Evolutionary conservation across 2,797 vertebrate species (phyloP), one percentile per base, ranked within the genome.

Genomic region (Aplochiton taeniatus): DNA sequence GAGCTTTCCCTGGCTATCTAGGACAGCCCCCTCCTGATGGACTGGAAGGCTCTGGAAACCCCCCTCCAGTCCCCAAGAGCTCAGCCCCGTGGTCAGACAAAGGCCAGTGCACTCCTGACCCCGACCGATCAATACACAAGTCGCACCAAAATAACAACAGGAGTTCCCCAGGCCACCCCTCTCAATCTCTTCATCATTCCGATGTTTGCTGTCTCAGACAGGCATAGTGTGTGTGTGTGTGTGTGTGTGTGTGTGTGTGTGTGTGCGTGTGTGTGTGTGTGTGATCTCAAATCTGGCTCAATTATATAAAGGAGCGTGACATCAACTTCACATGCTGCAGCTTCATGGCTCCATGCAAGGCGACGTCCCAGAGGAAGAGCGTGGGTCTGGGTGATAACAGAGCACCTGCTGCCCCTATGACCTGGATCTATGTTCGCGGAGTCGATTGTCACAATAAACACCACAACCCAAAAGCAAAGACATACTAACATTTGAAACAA

Each of bases 1-100:
- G 70, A 83, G 75, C 75, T 57, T 58, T 81, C 82, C 77, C n/a
- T 20, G 66, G 63, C 75, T 82, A 87, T 85, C 82, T 80, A 83
- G 72, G 79, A 70, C 58, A 56, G 69, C 74, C 73, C 73, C 74
- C 68, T 62, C n/a, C 65, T 81, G 87, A 90, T 77, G 71, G 76
- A 87, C 44, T 2, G 31, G 31, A 31, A 31, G 31, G 31, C 31
- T 31, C 31, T 82, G 81, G 72, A 72, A 65, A 62, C 49, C 65
- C 73, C 70, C 61, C 51, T 48, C 57, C 61, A 46, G 31, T 17
- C 52, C 18, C 59, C 70, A 64, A 58, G 17, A 72, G 50, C 72
- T 60, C 55, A 11, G 46, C 49, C 11, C 46, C 50, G 50, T 54
- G 47, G 52, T 67, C 58, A 58, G 65, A 77, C 61, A 76, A 71